These are phyloP conservation scores for Jacana jacana DNA, from an alignment of 2,113 vertebrate genomes.

Conservation along the genomic window DNA sequence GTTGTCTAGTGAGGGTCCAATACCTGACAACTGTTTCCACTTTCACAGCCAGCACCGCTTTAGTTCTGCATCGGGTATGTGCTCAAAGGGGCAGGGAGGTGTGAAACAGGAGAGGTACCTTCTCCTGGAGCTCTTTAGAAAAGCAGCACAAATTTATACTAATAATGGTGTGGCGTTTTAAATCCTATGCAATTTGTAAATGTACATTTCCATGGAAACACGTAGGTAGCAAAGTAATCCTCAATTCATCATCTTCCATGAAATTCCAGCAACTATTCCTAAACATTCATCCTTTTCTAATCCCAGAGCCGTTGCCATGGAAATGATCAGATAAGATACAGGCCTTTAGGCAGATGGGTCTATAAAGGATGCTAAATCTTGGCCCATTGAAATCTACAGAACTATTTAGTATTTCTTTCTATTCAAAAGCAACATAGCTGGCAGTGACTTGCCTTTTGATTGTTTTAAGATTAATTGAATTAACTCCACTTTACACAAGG, in stretches of 20 bases:
- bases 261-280: constrained; percentile 77
- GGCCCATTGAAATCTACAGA: constrained; percentile 54
- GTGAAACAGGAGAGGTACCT: not conserved
- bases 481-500: not conserved
- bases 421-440: not conserved
- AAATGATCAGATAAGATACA: constrained; percentile 79
- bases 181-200: constrained; percentile 75
- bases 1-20: not conserved
- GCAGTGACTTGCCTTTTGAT: not conserved
- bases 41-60: not conserved
- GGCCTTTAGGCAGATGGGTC: constrained; percentile 76
- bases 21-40: not conserved
- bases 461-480: constrained; percentile 35
- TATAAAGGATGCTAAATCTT: constrained; percentile 66
- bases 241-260: constrained; percentile 72
- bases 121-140: not conserved
- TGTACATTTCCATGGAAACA: constrained; percentile 77
- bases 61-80: fast-evolving
- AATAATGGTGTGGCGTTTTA: constrained; percentile 48
- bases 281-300: constrained; percentile 80
- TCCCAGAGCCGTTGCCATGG: constrained; percentile 82
- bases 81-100: not conserved
- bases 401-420: constrained; percentile 36
- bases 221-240: constrained; percentile 74
- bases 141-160: constrained; percentile 41